Conservation (phyloP, 2,113 vertebrate species). For the Coracopsis vasa region DNA sequence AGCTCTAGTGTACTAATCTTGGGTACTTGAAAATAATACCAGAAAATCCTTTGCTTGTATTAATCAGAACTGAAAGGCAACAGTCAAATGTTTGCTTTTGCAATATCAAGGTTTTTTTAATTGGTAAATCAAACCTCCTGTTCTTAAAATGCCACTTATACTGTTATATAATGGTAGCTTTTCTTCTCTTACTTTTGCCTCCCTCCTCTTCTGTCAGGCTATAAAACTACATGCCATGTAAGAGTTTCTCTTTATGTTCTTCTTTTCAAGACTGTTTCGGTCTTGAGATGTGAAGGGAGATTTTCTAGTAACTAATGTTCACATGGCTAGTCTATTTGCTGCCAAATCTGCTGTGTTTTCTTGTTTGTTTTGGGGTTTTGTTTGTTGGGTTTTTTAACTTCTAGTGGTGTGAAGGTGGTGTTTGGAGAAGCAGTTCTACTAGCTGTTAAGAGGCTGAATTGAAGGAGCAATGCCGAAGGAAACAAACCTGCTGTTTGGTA, state of each 20-base stretch:
- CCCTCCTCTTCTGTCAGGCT: background rate
- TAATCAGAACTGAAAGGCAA: background rate
- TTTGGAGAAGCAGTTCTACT: background rate
- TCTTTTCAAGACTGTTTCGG: background rate
- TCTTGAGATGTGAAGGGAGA: background rate
- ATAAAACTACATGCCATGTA: background rate
- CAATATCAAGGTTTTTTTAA: background rate
- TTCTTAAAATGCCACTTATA: background rate
- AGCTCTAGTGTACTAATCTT: background rate
- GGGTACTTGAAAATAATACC: background rate
- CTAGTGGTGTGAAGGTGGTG: background rate
- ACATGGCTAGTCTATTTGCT: background rate
- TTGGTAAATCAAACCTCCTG: background rate
- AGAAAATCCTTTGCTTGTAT: background rate
- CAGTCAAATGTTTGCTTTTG: background rate
- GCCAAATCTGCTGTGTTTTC: background rate
- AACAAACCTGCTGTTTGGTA: background rate
- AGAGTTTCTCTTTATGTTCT: background rate
- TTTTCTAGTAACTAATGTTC: background rate
- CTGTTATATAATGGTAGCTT: background rate
- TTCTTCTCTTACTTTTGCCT: background rate
- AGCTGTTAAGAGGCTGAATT: background rate
- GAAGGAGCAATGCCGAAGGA: background rate
- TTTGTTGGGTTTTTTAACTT: background rate
- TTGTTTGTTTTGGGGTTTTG: background rate